Percentiles rank a stretch among this genome's conserved stretches.
phyloP scores from a whole-genome alignment of 2,888 invertebrate genomes.

The Dynastes grantii region DNA sequence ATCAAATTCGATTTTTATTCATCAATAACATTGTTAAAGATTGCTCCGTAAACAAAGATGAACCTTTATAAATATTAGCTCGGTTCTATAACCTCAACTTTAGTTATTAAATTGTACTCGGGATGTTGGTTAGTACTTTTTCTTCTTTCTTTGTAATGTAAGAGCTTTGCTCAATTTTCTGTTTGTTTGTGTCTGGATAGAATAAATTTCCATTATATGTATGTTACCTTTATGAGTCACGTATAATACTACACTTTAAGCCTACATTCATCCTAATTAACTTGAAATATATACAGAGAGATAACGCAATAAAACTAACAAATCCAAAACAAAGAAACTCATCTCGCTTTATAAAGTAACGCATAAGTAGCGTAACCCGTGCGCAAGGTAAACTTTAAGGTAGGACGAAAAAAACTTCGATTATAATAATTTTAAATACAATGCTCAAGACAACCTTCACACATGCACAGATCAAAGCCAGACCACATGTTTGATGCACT shows the following conservation, averaged over 20 bases:
- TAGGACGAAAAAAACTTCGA: conserved; percentile 46
- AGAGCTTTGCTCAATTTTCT: no score
- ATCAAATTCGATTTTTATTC: no score
- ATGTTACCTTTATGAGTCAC: conserved; percentile 12
- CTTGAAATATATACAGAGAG: conserved; percentile 19
- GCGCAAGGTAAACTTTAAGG: conserved; percentile 33
- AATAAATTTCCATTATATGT: no score
- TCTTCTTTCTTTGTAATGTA: no score
- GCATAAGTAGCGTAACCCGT: conserved; percentile 39
- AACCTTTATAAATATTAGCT: no score
- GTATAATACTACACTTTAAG: conserved; percentile 23
- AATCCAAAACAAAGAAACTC: conserved; percentile 44
- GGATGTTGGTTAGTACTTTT: no score
- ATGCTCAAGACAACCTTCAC: conserved; percentile 46
- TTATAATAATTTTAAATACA: conserved; percentile 52
- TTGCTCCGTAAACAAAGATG: no score
- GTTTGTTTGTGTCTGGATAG: no score
- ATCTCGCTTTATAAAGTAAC: conserved; percentile 39
- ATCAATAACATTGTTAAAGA: no score
- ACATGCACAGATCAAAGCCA: conserved; percentile 42
- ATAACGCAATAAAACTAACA: conserved; percentile 41
- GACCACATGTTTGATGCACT: conserved; percentile 46
- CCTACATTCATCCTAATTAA: conserved; percentile 39
- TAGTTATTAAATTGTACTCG: no score
- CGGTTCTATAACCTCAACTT: no score